Evolutionary conservation across 2,888 invertebrate genomes (phyloP).

Genomic region (Caenorhabditis uteleia): DNA sequence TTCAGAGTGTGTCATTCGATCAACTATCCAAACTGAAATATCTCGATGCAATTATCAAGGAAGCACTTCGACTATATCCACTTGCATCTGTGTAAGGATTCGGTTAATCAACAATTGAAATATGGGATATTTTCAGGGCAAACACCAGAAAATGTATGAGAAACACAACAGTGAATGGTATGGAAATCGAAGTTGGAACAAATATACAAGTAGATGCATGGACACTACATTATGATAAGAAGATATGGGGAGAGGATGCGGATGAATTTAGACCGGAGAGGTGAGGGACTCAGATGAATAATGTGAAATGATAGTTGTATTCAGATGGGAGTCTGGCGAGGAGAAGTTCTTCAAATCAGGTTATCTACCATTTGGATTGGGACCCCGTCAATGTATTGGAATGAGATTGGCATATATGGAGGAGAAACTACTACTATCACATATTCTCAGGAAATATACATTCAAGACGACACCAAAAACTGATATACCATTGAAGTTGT

Average conservation of each 20-base stretch:
- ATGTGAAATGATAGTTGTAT: slow-evolving; percentile 25
- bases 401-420: slow-evolving; percentile 62
- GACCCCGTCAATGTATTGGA: slow-evolving; percentile 60
- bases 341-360: slow-evolving; percentile 11
- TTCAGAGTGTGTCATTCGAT: slow-evolving; percentile 34
- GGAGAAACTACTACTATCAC: slow-evolving; percentile 56
- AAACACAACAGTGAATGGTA: slow-evolving; percentile 54
- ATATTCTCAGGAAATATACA: slow-evolving; percentile 48
- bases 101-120: too few species aligned
- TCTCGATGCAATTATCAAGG: slow-evolving; percentile 46
- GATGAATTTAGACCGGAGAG: slow-evolving; percentile 34
- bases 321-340: slow-evolving; percentile 12
- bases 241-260: slow-evolving; percentile 50
- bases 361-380: slow-evolving; percentile 48
- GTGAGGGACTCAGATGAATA: slow-evolving; percentile 9
- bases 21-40: slow-evolving; percentile 43
- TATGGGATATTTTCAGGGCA: slow-evolving; percentile 20
- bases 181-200: slow-evolving; percentile 38
- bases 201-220: slow-evolving; percentile 40
- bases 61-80: slow-evolving; percentile 44
- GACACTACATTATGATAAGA: slow-evolving; percentile 12
- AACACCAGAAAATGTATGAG: slow-evolving; percentile 33
- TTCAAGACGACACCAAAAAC: slow-evolving; percentile 39
- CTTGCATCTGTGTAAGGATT: slow-evolving; percentile 37
- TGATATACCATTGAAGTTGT: slow-evolving; percentile 20